Conservation (phyloP, 2,113 vertebrate genomes). For the Psilopsiagon aurifrons region DNA sequence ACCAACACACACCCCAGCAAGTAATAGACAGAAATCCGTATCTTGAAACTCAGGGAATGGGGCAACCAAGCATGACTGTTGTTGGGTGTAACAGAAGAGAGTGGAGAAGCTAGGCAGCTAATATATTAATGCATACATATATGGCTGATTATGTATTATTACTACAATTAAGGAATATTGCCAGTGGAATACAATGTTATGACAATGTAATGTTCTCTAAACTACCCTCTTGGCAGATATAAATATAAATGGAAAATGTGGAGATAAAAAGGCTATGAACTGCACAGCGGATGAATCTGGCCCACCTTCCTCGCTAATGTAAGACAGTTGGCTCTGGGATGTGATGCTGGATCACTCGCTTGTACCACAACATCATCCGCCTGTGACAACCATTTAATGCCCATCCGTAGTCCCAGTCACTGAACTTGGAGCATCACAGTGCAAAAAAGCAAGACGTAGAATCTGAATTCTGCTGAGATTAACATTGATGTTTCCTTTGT, state of each 20-base stretch:
- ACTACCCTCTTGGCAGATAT: constrained; percentile 49
- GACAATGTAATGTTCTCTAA: constrained; percentile 53
- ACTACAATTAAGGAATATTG: constrained; percentile 56
- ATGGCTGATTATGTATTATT: constrained; percentile 60
- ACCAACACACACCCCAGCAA: background rate
- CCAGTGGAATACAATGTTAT: constrained; percentile 58
- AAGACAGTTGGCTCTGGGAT: background rate
- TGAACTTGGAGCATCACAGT: background rate
- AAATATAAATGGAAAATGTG: constrained; percentile 44
- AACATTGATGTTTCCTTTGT: background rate
- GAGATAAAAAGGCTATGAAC: constrained; percentile 8
- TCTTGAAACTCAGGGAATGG: background rate
- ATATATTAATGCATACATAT: constrained; percentile 9
- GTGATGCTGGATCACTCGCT: background rate
- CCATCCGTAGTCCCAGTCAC: background rate
- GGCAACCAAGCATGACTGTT: background rate
- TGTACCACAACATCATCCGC: background rate
- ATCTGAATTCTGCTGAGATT: background rate
- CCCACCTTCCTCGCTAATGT: rapidly evolving
- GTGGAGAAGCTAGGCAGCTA: background rate
- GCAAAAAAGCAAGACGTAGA: background rate
- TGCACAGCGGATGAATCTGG: background rate
- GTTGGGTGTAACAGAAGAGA: background rate
- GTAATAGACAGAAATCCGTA: background rate
- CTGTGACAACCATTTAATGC: background rate